Conservation (phyloP, 2,888 invertebrate genomes). For the Graphium colonna region DNA sequence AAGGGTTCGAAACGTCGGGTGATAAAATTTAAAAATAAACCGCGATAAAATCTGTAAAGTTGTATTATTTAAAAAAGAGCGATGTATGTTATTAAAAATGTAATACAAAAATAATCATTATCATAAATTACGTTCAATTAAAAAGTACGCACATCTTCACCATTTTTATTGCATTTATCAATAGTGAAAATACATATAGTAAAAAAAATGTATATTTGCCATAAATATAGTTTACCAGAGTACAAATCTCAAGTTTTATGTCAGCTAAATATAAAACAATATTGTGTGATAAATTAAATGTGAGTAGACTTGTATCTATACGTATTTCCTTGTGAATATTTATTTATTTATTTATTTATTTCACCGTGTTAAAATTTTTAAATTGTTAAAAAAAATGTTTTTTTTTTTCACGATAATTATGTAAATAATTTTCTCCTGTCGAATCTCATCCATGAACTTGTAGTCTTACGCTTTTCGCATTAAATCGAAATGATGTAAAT, state of each 20-base stretch:
- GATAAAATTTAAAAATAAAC: too few relatives aligned
- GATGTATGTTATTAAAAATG: not conserved
- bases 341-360: not conserved
- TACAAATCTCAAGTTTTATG: conserved; percentile 23
- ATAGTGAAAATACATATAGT: not conserved
- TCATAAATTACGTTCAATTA: conserved; percentile 26
- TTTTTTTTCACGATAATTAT: not conserved
- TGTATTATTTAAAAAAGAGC: too few relatives aligned
- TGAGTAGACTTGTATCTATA: not conserved
- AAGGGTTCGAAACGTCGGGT: too few relatives aligned
- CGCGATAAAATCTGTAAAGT: too few relatives aligned
- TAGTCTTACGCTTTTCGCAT: conserved; percentile 13
- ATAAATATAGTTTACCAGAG: conserved; percentile 20
- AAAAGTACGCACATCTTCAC: too few relatives aligned
- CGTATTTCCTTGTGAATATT: not conserved
- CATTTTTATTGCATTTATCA: not conserved
- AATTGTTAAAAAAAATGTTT: conserved; percentile 1
- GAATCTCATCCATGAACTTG: not conserved
- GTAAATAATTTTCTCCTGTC: not conserved
- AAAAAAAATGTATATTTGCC: conserved; percentile 22
- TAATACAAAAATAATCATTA: not conserved
- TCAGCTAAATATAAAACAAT: not conserved
- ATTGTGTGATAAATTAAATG: not conserved
- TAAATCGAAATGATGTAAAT: conserved; percentile 24
- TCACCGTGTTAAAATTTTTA: conserved; percentile 5